A percentile compares a stretch with the other conserved stretches of the same genome.
These are phyloP conservation scores for Panzeria rudis DNA, from an alignment of 2,888 invertebrate species.

Conservation along the genomic window DNA sequence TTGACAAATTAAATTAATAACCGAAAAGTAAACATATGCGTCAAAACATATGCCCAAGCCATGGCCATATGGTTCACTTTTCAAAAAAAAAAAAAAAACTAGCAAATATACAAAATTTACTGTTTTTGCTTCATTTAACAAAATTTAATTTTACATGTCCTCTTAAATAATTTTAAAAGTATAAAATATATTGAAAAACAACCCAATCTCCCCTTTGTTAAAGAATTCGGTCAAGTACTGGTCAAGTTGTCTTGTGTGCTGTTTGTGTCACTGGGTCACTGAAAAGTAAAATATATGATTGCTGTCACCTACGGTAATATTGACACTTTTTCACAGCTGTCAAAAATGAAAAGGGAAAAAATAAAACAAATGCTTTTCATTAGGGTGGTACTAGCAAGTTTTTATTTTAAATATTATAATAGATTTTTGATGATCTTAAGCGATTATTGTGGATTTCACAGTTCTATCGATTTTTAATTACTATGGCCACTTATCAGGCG, in stretches of 20 bases:
- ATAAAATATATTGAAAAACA: neutral
- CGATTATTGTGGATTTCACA: no score
- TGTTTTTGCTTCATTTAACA: neutral
- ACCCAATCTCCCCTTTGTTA: neutral
- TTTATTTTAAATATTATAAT: neutral
- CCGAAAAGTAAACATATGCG: slow-evolving; percentile 23
- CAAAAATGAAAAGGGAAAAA: slow-evolving; percentile 28
- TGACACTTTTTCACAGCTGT: slow-evolving; percentile 77
- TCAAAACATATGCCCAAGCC: slow-evolving; percentile 33
- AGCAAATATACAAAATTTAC: no score
- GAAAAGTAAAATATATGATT: slow-evolving; percentile 34
- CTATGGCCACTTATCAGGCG: no score
- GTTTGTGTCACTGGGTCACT: slow-evolving; percentile 10
- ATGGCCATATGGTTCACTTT: slow-evolving; percentile 32
- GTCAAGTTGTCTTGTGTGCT: slow-evolving; percentile 7
- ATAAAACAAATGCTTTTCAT: neutral
- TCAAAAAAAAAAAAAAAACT: neutral
- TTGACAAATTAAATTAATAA: slow-evolving; percentile 7
- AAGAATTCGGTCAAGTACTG: slow-evolving; percentile 58
- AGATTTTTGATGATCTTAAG: no score
- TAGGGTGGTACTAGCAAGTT: neutral
- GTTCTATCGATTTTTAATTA: no score
- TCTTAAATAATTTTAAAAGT: slow-evolving; percentile 24
- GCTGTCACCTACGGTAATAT: slow-evolving; percentile 75
- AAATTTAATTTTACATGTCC: slow-evolving; percentile 7